These are phyloP conservation scores for Sturnus vulgaris DNA, from an alignment of 2,113 vertebrate species.

Conservation along the genomic window DNA sequence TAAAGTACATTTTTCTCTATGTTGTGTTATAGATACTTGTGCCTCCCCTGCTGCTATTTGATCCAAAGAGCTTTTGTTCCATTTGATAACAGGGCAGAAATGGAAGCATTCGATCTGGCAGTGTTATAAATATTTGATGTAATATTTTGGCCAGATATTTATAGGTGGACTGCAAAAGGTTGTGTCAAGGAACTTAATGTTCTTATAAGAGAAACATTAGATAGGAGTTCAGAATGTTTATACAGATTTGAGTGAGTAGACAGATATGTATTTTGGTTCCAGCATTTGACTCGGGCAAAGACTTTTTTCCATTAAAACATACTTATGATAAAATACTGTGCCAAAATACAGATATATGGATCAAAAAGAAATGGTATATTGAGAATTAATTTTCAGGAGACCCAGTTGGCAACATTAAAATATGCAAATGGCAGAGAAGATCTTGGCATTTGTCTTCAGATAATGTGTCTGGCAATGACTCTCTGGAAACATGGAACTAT, in stretches of 20 bases:
- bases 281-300: neutral
- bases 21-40: neutral
- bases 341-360: neutral
- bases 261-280: neutral
- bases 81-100: neutral
- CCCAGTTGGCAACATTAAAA: neutral
- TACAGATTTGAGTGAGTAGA: neutral
- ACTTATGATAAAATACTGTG: neutral
- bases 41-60: neutral
- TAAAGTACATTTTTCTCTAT: neutral
- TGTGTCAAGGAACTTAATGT: neutral
- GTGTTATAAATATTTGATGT: neutral
- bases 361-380: neutral
- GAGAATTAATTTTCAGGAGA: neutral
- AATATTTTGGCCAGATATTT: neutral
- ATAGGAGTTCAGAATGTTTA: neutral
- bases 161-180: neutral
- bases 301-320: neutral
- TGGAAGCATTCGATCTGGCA: neutral
- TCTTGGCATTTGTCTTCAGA: neutral
- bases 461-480: neutral
- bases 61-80: neutral
- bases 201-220: neutral
- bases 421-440: neutral
- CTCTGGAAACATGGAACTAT: neutral